Evolutionary conservation across 2,797 vertebrate species (phyloP), one percentile per base, ranked within the genome.

Genomic region (Scolopax bukidnonensis): DNA sequence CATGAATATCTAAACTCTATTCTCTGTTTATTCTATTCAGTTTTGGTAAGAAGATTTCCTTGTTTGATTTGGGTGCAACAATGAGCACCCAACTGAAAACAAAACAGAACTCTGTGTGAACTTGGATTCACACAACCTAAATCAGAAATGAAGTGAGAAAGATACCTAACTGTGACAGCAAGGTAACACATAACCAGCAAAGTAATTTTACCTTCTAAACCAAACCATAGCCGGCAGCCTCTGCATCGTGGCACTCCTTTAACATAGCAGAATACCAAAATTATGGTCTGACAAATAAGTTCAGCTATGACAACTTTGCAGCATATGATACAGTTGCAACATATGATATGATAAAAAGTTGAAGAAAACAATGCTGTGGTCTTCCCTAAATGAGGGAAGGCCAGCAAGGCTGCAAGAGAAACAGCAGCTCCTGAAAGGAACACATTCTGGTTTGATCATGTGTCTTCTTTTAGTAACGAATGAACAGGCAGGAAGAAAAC

Each of bases 291-390:
- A 81, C 28, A 78, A 77, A 51, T 6, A 60, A 40, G 20, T 41
- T 75, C 38, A 61, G 50, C 12, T 76, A 7, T 5, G 6, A 80
- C 27, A 15, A 47, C 11, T 59, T 57, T 70, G 43, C 24, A 53
- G 8, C 6, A 50, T 4, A 16, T 0, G 2, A n/a, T 10, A 13
- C 65, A 9, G 12, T 20, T 70, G 43, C 24, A 53, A 6, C 6
- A 53, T 4, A 20, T 0, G 1, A 32, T 10, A 13, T 63, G 13
- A 10, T 28, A 68, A 40, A 28, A 78, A 79, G 38, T 5, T 19
- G 25, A 27, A 50, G 41, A 59, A 67, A 73, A 25, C 2, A 4
- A 17, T 21, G 11, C 15, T 94, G 61, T 50, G 64, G 16, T 59
- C 47, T 95, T 56, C 36, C 20, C 15, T 68, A 74, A 74, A 33